phyloP scores from a whole-genome alignment of 1,140 invertebrate species.

The Drosophila chauvacae region DNA sequence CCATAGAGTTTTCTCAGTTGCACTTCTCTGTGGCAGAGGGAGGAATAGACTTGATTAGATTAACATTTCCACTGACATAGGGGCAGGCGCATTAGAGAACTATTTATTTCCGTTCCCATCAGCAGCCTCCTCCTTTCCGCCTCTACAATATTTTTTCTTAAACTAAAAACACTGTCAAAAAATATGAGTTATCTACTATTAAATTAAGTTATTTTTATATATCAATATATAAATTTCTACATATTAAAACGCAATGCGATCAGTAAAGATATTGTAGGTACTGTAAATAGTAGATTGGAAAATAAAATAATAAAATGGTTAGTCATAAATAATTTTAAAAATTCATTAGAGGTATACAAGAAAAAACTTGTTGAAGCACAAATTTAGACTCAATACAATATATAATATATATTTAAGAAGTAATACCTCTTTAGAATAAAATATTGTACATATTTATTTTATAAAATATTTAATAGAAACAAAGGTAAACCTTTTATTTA shows the following conservation, averaged over 20 bases:
- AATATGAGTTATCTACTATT: not conserved
- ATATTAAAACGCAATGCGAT: no score
- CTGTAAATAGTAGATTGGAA: not conserved
- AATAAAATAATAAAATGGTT: not conserved
- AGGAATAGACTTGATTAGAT: conserved; percentile 62
- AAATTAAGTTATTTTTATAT: not conserved
- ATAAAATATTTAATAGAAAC: not conserved
- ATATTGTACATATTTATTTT: not conserved
- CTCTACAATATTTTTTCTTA: not conserved
- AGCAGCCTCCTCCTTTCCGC: conserved; percentile 2
- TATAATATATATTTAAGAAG: no score
- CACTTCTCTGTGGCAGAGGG: not conserved
- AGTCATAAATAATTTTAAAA: not conserved
- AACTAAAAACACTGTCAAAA: not conserved
- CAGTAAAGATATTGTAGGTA: no score
- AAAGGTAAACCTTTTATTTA: not conserved
- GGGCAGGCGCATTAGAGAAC: conserved; percentile 48
- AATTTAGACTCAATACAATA: not conserved
- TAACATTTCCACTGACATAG: conserved; percentile 69
- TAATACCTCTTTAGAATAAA: not conserved
- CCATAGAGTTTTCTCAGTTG: not conserved
- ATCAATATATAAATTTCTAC: no score
- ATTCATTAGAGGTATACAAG: not conserved
- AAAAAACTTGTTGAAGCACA: not conserved
- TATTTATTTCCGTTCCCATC: conserved; percentile 28